Percentiles rank a stretch among this genome's conserved stretches.
Conservation (phyloP, 1,140 invertebrate genomes). For the Ceratoteleas bidentatus region DNA sequence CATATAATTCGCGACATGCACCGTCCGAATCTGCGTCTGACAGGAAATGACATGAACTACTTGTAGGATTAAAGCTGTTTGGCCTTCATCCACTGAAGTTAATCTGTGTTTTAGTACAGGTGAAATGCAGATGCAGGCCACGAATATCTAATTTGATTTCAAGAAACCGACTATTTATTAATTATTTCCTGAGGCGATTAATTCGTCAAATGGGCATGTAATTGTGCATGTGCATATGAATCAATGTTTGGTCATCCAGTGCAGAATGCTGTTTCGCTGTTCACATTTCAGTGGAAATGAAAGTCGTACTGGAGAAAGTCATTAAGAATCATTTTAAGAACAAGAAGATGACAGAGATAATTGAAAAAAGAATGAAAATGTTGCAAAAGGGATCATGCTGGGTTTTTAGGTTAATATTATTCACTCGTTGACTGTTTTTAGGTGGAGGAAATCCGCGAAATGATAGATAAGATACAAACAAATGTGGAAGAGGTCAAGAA, state of each 20-base stretch:
- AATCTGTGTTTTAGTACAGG: constrained; percentile 39
- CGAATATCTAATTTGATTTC: constrained; percentile 44
- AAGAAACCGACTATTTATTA: constrained; percentile 24
- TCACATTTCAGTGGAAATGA: too few relatives aligned
- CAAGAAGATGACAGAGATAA: too few relatives aligned
- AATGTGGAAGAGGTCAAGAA: constrained; percentile 99
- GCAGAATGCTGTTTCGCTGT: too few relatives aligned
- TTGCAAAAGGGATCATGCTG: constrained; percentile 2
- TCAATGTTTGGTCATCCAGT: neutral
- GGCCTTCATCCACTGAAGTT: constrained; percentile 49
- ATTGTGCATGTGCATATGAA: neutral
- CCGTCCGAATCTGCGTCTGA: constrained; percentile 56
- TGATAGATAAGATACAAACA: constrained; percentile 99
- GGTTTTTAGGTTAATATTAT: too few relatives aligned
- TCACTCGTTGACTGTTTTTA: too few relatives aligned
- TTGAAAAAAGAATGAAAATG: too few relatives aligned
- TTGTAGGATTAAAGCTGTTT: constrained; percentile 56
- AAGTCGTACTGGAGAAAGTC: too few relatives aligned
- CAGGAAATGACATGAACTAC: constrained; percentile 65
- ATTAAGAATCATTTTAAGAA: too few relatives aligned
- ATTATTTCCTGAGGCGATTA: constrained; percentile 7
- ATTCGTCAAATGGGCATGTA: constrained; percentile 11
- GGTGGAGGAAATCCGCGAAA: constrained; percentile 99
- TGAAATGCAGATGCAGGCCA: constrained; percentile 40
- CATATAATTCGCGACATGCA: constrained; percentile 35